A percentile compares a stretch with the other conserved stretches of the same genome.
These are phyloP conservation scores for Nyctalus aviator DNA, from an alignment of 2,797 vertebrate species.

Conservation along the genomic window DNA sequence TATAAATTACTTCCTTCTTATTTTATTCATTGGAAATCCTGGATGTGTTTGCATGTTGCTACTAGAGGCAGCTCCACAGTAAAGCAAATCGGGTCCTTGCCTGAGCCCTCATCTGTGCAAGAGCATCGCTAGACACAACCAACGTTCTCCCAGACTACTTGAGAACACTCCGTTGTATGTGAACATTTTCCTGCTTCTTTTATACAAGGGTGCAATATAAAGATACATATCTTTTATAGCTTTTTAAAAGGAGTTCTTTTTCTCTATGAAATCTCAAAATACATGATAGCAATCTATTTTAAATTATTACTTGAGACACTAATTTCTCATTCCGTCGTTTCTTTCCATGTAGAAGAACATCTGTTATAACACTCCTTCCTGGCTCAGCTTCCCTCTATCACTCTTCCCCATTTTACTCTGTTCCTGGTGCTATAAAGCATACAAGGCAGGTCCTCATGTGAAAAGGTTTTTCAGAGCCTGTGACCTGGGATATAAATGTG, in stretches of 20 bases:
- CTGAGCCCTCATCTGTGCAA: background rate
- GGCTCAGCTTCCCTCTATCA: background rate
- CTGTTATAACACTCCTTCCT: background rate
- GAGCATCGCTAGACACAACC: background rate
- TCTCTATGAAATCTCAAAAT: conserved; percentile 44
- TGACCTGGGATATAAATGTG: background rate
- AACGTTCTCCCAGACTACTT: background rate
- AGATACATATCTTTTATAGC: conserved; percentile 49
- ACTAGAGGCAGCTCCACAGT: background rate
- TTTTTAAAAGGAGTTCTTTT: conserved; percentile 42
- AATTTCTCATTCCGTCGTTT: conserved; percentile 20
- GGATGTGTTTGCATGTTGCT: conserved; percentile 1
- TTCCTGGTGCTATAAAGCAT: background rate
- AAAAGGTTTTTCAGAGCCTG: background rate
- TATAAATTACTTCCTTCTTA: background rate
- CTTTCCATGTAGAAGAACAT: background rate
- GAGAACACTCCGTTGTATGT: background rate
- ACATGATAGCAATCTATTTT: background rate
- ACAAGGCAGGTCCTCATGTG: background rate
- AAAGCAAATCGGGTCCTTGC: background rate
- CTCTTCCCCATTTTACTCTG: background rate
- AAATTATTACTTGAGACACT: background rate
- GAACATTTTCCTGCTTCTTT: conserved; percentile 1
- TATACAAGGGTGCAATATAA: background rate
- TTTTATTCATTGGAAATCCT: conserved; percentile 1